Conservation (phyloP, 2,888 invertebrate genomes). For the Leptopilina drosophilae region DNA sequence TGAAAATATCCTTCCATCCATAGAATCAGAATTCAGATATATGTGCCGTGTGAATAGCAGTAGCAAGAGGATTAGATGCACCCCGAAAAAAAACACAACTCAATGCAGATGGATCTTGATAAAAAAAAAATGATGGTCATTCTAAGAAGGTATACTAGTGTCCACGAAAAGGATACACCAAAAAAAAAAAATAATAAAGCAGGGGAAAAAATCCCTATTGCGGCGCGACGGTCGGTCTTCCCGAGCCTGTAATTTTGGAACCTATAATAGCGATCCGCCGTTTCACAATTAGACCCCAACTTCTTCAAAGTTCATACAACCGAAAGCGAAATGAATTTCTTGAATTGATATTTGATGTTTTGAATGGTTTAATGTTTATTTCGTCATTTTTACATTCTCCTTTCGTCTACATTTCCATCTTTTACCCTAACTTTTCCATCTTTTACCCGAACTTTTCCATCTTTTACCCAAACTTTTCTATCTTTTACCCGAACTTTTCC, state of each 20-base stretch:
- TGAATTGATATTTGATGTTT: too few species aligned
- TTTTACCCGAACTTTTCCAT: too few species aligned
- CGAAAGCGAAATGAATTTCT: too few species aligned
- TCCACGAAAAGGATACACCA: not conserved
- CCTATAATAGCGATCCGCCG: slow-evolving; percentile 68
- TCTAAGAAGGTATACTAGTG: slow-evolving; percentile 61
- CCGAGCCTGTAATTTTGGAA: slow-evolving; percentile 73
- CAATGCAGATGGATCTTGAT: slow-evolving; percentile 48
- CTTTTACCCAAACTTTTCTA: too few species aligned
- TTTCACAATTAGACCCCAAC: slow-evolving; percentile 67
- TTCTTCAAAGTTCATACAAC: not conserved
- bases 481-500: too few species aligned
- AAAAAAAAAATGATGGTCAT: slow-evolving; percentile 59
- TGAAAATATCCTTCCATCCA: slow-evolving; percentile 40
- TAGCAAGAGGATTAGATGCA: slow-evolving; percentile 20
- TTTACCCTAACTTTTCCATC: too few species aligned
- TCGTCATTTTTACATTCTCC: too few species aligned
- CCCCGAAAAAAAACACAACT: slow-evolving; percentile 60
- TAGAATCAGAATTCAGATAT: slow-evolving; percentile 13
- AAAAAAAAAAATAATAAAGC: slow-evolving; percentile 44
- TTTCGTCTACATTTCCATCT: too few species aligned
- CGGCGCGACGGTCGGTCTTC: slow-evolving; percentile 59
- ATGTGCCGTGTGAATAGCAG: not conserved
- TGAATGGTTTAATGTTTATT: too few species aligned
- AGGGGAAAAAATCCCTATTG: slow-evolving; percentile 52